Conservation (phyloP, 1,140 invertebrate genomes). For the Nephila pilipes region DNA sequence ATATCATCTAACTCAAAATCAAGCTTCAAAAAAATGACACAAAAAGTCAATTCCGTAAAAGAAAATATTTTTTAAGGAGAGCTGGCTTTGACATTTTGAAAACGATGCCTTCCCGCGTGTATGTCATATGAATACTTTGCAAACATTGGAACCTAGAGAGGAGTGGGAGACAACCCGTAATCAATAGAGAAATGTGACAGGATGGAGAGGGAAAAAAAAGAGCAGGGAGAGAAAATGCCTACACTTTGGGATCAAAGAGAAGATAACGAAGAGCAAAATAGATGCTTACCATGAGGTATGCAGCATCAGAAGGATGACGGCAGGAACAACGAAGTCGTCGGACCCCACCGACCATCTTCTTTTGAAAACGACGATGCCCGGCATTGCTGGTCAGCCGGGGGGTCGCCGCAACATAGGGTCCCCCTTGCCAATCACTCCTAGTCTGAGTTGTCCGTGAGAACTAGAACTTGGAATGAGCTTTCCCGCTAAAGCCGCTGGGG, state of each 20-base stretch:
- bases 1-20: background rate
- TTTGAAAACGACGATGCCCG: conserved; percentile 91
- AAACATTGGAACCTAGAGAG: background rate
- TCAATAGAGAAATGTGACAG: conserved; percentile 54
- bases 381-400: conserved; percentile 84
- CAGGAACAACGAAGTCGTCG: conserved; percentile 93
- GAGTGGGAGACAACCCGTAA: background rate
- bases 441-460: background rate
- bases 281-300: conserved; percentile 89
- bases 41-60: background rate
- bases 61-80: no score
- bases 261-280: conserved; percentile 62
- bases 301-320: conserved; percentile 87
- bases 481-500: conserved; percentile 38
- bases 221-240: background rate
- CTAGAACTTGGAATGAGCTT: conserved; percentile 3
- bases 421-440: background rate
- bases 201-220: background rate
- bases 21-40: background rate
- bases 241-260: background rate
- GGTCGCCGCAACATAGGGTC: background rate
- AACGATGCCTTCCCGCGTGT: background rate
- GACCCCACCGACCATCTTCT: conserved; percentile 93
- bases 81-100: conserved; percentile 26
- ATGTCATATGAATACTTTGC: conserved; percentile 2